Base-by-base conservation (phyloP, 2,797 vertebrate genomes). In the Mycteria americana region DNA sequence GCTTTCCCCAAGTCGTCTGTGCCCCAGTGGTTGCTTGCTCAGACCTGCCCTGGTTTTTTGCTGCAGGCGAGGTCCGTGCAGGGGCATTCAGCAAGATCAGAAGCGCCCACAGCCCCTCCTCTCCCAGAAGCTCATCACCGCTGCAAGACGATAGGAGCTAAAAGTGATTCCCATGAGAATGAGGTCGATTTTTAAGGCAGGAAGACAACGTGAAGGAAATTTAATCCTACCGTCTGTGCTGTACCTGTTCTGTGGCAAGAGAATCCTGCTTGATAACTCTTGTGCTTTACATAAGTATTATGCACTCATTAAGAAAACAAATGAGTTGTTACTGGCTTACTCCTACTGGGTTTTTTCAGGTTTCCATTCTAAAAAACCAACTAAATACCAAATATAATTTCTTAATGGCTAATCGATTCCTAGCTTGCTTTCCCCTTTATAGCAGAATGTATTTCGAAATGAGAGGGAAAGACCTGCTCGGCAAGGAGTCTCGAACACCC, bases 201-300 rank as follows among this genome's bases (percentile, higher is more conserved):
- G 78, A 89, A n/a, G 51, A 45, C 33, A 67, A 78, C 63, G 53
- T 79, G 67, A 89, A 96, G 88, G 85, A 76, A 45, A 94, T 92
- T 51, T 53, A 94, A 96, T 93, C 60, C 60, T 53, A 0, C 72
- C 5, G 69, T 81, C 89, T 94, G 80, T 70, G 89, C 50, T 37
- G 18, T 93, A 94, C 95, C 86, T 92, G 95, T 95, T 96, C 80
- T 59, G 50, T 51, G 48, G 56, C 93, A 92, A 76, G 92, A 95
- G 90, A 81, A 95, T 95, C 96, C 92, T 96, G 94, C 90, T 91
- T 67, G 96, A 93, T 96, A 95, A 74, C 77, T 87, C 84, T 30
- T 25, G 27, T 86, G 70, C 48, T 96, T 96, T 96, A 85, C 96
- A 95, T 96, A 93, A 86, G 56, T 24, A n/a, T 79, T 90, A 79